These are phyloP conservation scores for Hydraecia micacea DNA, from an alignment of 2,888 invertebrate species.

Conservation along the genomic window DNA sequence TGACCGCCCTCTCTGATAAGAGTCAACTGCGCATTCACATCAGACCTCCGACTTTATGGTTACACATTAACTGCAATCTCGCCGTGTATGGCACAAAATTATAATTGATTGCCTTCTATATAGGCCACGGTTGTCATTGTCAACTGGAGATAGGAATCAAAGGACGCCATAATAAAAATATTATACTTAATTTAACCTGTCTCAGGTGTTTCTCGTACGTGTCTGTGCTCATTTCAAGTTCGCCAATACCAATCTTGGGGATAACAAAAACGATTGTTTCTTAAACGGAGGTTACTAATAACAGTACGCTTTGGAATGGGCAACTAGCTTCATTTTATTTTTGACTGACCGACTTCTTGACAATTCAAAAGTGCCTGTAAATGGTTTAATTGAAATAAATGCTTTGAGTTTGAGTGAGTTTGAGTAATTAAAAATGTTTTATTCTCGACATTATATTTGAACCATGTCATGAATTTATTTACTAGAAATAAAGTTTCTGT, in stretches of 20 bases:
- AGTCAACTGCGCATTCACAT: constrained; percentile 73
- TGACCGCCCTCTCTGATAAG: constrained; percentile 83
- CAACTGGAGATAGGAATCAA: constrained; percentile 79
- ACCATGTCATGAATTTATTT: constrained; percentile 8
- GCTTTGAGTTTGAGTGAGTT: too few relatives aligned
- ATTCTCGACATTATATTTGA: neutral
- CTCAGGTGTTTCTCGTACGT: constrained; percentile 15
- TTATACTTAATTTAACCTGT: constrained; percentile 21
- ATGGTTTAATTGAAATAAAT: too few relatives aligned
- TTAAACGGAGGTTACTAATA: constrained; percentile 17
- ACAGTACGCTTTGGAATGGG: too few relatives aligned
- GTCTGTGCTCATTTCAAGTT: constrained; percentile 7
- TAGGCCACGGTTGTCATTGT: constrained; percentile 80
- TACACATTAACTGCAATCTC: constrained; percentile 79
- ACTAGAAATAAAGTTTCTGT: constrained; percentile 7
- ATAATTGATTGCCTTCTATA: constrained; percentile 81
- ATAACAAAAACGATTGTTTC: constrained; percentile 13
- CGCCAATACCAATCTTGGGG: neutral
- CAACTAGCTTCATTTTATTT: too few relatives aligned
- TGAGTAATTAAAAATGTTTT: constrained; percentile 19
- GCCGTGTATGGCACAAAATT: constrained; percentile 81
- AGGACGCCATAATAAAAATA: constrained; percentile 66
- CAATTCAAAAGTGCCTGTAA: too few relatives aligned
- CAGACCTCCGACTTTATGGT: constrained; percentile 74
- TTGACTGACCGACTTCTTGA: too few relatives aligned